These are phyloP conservation scores for Meloidogyne floridensis DNA, from an alignment of 1,140 invertebrate genomes.

Conservation along the genomic window DNA sequence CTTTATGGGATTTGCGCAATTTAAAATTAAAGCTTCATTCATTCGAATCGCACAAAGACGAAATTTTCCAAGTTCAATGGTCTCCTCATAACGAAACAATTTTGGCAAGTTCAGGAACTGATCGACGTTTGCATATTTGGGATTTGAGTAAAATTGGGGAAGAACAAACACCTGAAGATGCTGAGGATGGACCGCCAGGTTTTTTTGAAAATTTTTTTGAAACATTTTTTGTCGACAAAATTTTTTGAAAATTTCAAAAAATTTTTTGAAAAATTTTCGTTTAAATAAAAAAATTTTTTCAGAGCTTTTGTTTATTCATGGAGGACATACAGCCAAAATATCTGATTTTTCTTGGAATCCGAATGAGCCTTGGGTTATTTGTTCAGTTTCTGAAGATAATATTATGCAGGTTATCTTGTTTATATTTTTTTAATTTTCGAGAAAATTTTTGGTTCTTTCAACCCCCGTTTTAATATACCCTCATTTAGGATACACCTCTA, in stretches of 20 bases:
- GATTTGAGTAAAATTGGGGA: slow-evolving; percentile 99
- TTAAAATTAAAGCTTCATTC: slow-evolving; percentile 92
- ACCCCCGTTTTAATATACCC: background rate
- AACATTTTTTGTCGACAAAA: slow-evolving; percentile 67
- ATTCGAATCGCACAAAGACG: slow-evolving; percentile 99
- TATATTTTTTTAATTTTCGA: slow-evolving; percentile 9
- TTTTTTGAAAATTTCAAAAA: too few species aligned
- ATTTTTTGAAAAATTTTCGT: too few species aligned
- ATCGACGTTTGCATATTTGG: slow-evolving; percentile 97
- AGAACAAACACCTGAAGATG: slow-evolving; percentile 97
- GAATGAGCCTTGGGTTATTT: slow-evolving; percentile 99
- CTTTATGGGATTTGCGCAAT: slow-evolving; percentile 41
- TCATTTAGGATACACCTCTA: too few species aligned
- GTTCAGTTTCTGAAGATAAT: slow-evolving; percentile 98
- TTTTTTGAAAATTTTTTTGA: too few species aligned
- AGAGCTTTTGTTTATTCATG: slow-evolving; percentile 84
- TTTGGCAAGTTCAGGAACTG: slow-evolving; percentile 94
- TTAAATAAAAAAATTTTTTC: slow-evolving; percentile 68
- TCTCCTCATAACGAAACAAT: slow-evolving; percentile 99
- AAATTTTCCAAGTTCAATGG: slow-evolving; percentile 99
- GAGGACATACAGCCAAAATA: slow-evolving; percentile 91
- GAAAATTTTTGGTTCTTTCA: background rate
- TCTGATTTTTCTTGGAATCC: slow-evolving; percentile 99
- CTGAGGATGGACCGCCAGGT: slow-evolving; percentile 98
- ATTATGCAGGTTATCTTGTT: slow-evolving; percentile 99